These are phyloP conservation scores for Machimus rusticus DNA, from an alignment of 2,888 invertebrate genomes.

Conservation along the genomic window DNA sequence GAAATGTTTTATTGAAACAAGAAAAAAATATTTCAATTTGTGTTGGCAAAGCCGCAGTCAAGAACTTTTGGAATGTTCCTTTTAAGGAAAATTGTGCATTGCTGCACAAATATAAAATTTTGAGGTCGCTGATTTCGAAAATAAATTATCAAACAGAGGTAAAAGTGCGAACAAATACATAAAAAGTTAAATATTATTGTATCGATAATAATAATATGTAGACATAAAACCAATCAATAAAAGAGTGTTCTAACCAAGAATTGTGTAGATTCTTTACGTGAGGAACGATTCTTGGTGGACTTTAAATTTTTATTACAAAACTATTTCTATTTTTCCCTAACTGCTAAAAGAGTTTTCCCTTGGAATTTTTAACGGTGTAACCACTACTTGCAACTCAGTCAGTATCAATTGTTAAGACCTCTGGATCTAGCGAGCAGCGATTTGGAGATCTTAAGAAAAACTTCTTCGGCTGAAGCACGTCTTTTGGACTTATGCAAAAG, in stretches of 20 bases:
- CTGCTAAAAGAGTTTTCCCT: background rate
- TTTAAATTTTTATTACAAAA: background rate
- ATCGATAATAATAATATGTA: too few relatives aligned
- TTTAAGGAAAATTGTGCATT: too few relatives aligned
- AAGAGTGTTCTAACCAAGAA: background rate
- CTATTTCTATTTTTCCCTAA: background rate
- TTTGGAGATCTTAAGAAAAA: background rate
- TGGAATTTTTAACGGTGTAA: background rate
- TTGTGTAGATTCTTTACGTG: background rate
- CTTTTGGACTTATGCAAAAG: background rate
- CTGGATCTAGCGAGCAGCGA: background rate
- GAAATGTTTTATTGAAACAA: too few relatives aligned
- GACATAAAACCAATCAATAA: too few relatives aligned
- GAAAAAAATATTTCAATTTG: too few relatives aligned
- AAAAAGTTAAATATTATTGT: too few relatives aligned
- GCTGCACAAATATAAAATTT: too few relatives aligned
- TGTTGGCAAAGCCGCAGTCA: too few relatives aligned
- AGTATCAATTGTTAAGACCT: background rate
- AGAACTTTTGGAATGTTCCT: too few relatives aligned
- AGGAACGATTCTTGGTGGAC: background rate
- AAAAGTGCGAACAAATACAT: too few relatives aligned
- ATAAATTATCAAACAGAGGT: too few relatives aligned
- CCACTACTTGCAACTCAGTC: background rate
- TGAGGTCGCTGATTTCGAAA: too few relatives aligned
- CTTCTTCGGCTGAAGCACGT: background rate